Evolutionary conservation across 2,888 invertebrate genomes (phyloP), one percentile per base, ranked within the genome.

Genomic region (Laspeyria flexula): DNA sequence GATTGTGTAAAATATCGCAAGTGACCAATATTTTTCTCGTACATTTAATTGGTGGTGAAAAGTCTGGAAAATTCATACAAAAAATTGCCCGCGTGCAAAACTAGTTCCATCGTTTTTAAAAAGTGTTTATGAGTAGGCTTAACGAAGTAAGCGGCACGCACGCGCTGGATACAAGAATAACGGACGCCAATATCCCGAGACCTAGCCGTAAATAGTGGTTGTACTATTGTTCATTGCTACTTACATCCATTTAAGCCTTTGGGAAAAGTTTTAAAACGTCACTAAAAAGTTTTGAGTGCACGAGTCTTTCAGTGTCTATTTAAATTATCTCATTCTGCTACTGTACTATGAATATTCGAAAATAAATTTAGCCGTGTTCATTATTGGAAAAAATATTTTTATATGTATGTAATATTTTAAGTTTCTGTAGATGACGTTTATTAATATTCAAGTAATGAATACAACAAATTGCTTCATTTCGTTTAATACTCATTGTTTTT

Each of bases 111-210:
- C 65, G 60, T 69, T 73, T 79, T 72, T 61, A 69, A 76, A 75
- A 75, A 70, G 51, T 71, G 65, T 73, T 72, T 72, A 66, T 68
- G 59, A 56, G 51, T 34, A 63, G 59, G 64, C 55, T 72, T 62
- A 75, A 78, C 71, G 66, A 71, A 83, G 64, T 77, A 79, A 58
- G 54, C 46, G 65, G 73, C 80, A 83, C 81, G 77, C 80, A 78
- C 76, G 71, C 64, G 52, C 43, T 41, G 47, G 58, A 58, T 68
- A 65, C 67, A 66, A 60, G 53, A 73, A 73, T 73, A 76, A 68
- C 61, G 66, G 64, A 60, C 70, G 61, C 66, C 65, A 63, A 67
- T 56, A 52, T 48, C 57, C 67, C 64, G 62, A n/a, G n/a, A 69
- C 66, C 73, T 62, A 59, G 56, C 63, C 51, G 60, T 60, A 55